Conservation (phyloP, 2,797 vertebrate genomes). For the Acestrorhynchus altus region DNA sequence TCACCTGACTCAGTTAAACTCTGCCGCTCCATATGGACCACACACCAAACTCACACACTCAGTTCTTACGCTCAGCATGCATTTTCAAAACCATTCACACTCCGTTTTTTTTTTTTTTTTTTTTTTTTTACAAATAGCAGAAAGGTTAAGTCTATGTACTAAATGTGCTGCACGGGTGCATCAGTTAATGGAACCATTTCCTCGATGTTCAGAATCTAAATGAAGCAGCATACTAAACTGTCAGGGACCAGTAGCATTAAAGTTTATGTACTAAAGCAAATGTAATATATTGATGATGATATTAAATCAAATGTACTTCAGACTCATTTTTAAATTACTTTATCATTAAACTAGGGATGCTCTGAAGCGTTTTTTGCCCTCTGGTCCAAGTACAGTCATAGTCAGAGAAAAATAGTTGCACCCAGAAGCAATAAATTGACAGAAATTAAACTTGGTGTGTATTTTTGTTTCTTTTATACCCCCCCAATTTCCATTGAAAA, state of each 20-base stretch:
- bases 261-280: too few species aligned
- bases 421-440: too few species aligned
- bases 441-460: too few species aligned
- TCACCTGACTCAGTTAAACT: slow-evolving; percentile 19
- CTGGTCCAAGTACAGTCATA: too few species aligned
- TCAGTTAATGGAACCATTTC: neutral
- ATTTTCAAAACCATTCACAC: slow-evolving; percentile 4
- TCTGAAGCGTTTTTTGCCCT: too few species aligned
- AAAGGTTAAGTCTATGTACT: neutral
- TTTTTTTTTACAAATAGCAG: neutral
- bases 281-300: neutral
- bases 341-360: too few species aligned
- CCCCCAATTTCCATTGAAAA: too few species aligned
- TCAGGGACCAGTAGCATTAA: neutral
- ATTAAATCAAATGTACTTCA: too few species aligned
- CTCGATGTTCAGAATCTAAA: neutral
- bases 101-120: neutral
- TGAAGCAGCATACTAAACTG: neutral
- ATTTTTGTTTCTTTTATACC: too few species aligned
- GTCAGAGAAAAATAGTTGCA: too few species aligned
- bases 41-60: neutral
- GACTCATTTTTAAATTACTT: too few species aligned
- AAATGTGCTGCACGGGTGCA: neutral
- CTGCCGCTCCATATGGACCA: slow-evolving; percentile 15
- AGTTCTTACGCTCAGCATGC: neutral